phyloP scores from a whole-genome alignment of 2,888 invertebrate species.

The Embidobia sp. region DNA sequence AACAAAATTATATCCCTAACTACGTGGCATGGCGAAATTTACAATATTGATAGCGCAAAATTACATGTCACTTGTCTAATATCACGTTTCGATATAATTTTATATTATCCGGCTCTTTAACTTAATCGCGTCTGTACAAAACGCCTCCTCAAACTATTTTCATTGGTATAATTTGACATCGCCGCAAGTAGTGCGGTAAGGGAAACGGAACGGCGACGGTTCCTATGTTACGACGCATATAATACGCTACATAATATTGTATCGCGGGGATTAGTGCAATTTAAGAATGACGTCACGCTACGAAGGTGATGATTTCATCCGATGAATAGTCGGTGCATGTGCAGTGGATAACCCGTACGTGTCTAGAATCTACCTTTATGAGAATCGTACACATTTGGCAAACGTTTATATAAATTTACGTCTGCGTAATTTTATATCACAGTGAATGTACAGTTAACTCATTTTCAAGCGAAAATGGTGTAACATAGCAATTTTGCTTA shows the following conservation, averaged over 20 bases:
- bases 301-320: slow-evolving; percentile 50
- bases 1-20: too few relatives aligned
- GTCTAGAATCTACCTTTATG: slow-evolving; percentile 20
- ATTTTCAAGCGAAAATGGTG: not conserved
- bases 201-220: slow-evolving; percentile 4
- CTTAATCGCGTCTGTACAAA: not conserved
- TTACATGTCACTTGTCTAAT: not conserved
- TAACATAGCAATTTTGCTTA: too few relatives aligned
- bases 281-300: slow-evolving; percentile 48
- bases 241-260: slow-evolving; percentile 31
- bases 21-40: not conserved
- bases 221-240: slow-evolving; percentile 3
- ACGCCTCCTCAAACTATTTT: slow-evolving; percentile 19
- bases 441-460: not conserved
- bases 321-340: slow-evolving; percentile 38
- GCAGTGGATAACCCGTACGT: slow-evolving; percentile 34
- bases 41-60: slow-evolving; percentile 2
- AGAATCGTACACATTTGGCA: slow-evolving; percentile 13
- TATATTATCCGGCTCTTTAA: not conserved
- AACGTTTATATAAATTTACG: slow-evolving; percentile 33
- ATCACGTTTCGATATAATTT: not conserved
- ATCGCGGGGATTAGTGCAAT: slow-evolving; percentile 45
- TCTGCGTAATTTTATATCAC: slow-evolving; percentile 17
- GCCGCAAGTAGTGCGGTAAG: slow-evolving; percentile 6
- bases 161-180: slow-evolving; percentile 5